These are phyloP conservation scores for Manacus vitellinus DNA, from an alignment of 2,113 vertebrate species.

Conservation along the genomic window DNA sequence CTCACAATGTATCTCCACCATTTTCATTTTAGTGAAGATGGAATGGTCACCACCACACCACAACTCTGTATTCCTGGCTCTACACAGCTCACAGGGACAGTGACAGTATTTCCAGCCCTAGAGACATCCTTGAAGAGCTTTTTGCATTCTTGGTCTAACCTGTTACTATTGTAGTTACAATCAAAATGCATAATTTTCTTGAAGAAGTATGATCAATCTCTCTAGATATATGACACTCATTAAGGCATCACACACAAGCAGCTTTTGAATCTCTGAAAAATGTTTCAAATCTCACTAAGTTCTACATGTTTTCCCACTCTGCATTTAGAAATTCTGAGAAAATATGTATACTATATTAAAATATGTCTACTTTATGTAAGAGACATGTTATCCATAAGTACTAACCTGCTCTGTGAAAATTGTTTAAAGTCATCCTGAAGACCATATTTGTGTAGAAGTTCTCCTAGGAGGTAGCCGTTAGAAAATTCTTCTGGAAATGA, in stretches of 20 bases:
- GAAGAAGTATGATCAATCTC: background rate
- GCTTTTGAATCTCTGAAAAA: background rate
- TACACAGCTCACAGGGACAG: background rate
- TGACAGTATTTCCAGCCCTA: background rate
- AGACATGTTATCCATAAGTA: background rate
- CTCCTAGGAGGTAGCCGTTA: conserved; percentile 91
- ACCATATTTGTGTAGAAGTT: conserved; percentile 88
- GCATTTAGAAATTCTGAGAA: background rate
- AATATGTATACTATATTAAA: background rate
- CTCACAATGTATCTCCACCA: background rate
- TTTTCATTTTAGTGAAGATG: background rate
- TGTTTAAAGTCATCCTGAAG: conserved; percentile 88
- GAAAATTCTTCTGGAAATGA: conserved; percentile 86
- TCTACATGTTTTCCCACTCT: background rate
- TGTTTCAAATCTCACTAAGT: background rate
- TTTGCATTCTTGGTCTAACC: background rate
- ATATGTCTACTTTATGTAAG: background rate
- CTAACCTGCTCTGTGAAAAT: conserved; percentile 90
- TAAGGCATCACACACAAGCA: background rate
- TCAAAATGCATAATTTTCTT: background rate
- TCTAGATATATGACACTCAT: background rate
- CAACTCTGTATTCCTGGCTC: background rate
- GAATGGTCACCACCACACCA: background rate
- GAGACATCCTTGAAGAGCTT: background rate
- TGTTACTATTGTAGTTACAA: background rate